Base-by-base conservation (phyloP, 2,113 vertebrate species). In the Chlorocebus sabaeus region DNA sequence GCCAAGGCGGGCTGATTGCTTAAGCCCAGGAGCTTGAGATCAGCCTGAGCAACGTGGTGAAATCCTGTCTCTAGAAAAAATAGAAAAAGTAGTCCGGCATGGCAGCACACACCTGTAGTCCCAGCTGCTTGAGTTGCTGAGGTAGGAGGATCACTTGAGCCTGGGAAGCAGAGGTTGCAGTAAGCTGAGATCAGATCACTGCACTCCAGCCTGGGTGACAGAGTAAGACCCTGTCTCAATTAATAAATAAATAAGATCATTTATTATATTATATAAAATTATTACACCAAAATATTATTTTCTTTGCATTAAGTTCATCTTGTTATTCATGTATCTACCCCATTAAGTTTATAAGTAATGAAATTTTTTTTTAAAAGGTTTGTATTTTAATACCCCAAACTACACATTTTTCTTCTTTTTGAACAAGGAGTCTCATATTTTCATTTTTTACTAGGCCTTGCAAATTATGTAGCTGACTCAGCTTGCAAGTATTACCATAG, bases 201-300 rank as follows among this genome's bases (percentile, higher is more conserved):
- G 61, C 61, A 32, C 61, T 30, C 61, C 27, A 64, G 61, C 61
- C 61, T 64, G 61, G 12, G 61, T 64, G 27, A 64, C 61, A 64
- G 11, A 64, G 5, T 12, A 64, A 64, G 30, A 64, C 5, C 2
- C 27, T 64, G 27, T 32, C 61, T 64, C 61, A 30, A 32, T 64
- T 14, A 64, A 64, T 64, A 64, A 64, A 64, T 64, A 64, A 64
- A 64, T 64, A 64, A 64, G 5, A 64, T 86, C 6, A 83, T 82
- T 91, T 93, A 86, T 45, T 72, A 4, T 72, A 68, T 88, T 84
- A 59, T 50, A 35, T 91, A 73, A 89, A 92, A 92, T 89, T n/a
- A 52, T 55, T 73, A 52, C 30, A 88, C 32, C 35, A 59, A 57
- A 92, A 80, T 81, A 23, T 27, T 35, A 22, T 70, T 25, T 61